A percentile compares a stretch with the other conserved stretches of the same genome.
These are phyloP conservation scores for Lepisosteus osseus DNA, from an alignment of 2,113 vertebrate genomes.

Conservation along the genomic window DNA sequence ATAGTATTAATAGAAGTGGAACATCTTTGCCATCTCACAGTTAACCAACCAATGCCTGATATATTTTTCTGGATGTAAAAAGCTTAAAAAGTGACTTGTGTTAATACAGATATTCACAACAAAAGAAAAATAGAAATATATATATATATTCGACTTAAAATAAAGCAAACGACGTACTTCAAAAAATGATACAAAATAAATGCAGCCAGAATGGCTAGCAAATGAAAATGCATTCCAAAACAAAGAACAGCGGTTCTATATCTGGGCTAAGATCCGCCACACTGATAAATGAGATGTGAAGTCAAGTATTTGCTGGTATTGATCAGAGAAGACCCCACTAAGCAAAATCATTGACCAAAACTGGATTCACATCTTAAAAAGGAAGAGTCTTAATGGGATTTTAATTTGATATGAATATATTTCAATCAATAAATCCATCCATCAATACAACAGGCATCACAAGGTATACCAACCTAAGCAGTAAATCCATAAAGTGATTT, in stretches of 20 bases:
- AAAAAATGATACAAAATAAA: too few relatives aligned
- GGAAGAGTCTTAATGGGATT: constrained; percentile 5
- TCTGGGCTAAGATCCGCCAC: constrained; percentile 18
- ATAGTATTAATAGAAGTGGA: too few relatives aligned
- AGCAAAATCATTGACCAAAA: background rate
- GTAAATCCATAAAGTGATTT: background rate
- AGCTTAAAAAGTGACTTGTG: too few relatives aligned
- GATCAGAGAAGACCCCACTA: constrained; percentile 20
- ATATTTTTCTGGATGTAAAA: too few relatives aligned
- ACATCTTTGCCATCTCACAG: too few relatives aligned
- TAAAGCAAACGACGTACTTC: too few relatives aligned
- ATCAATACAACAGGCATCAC: background rate
- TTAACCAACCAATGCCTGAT: too few relatives aligned
- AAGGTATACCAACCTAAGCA: background rate
- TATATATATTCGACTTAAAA: too few relatives aligned
- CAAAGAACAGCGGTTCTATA: constrained; percentile 36
- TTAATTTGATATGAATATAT: constrained; percentile 6
- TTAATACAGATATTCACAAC: too few relatives aligned
- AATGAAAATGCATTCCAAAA: background rate
- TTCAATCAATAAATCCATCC: background rate
- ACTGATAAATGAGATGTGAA: constrained; percentile 21
- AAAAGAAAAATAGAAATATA: too few relatives aligned
- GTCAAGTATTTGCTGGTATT: constrained; percentile 28
- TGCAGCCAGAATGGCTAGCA: too few relatives aligned
- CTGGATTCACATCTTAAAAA: background rate